Base-by-base conservation (phyloP, 2,888 invertebrate species). In the Pycnomerus fuliginosus region DNA sequence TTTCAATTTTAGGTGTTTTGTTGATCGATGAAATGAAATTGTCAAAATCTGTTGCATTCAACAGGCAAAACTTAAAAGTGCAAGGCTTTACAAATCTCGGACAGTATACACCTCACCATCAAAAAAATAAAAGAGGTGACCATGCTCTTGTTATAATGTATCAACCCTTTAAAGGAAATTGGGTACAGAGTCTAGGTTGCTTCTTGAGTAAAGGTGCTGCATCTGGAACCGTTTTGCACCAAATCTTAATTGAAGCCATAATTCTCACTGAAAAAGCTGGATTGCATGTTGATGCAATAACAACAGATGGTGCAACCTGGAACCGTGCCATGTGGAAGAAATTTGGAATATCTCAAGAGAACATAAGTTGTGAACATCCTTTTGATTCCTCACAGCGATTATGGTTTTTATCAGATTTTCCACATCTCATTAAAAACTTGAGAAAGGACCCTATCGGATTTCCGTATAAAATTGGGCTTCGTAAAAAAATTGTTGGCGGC, bases 251-350 rank as follows among this genome's bases (percentile, higher is more conserved):
- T 8, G 50, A 50, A 34, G 38, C 40, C 23, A 34, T 48, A 10
- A 39, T 45, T 16, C 30, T 48, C 4, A 20, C 41, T 24, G 48
- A 49, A 30, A 51, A 49, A 16, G 29, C 49, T n/a, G 51, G 42
- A 14, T 40, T 44, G 8, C 39, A 13, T 25, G 22, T 53, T 15
- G 47, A 51, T 42, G 43, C 44, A n/a, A 25, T 52, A 3, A 35
- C 39, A 16, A 44, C 38, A 16, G 52, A 52, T 42, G 52, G 52
- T 11, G 52, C 48, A 10, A 20, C 43, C 7, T 52, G 50, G 48
- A 53, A 54, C 30, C 17, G 50, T 8, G 16, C 28, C 12, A 54
- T 52, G 52, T 54, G 52, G 54, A 45, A 50, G 12, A 25, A 40
- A 14, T 50, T 50, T 30, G 34, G 37, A 3, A 28, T 53, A 4